Evolutionary conservation across 2,888 invertebrate genomes (phyloP).

Genomic region (Athetis lepigone): DNA sequence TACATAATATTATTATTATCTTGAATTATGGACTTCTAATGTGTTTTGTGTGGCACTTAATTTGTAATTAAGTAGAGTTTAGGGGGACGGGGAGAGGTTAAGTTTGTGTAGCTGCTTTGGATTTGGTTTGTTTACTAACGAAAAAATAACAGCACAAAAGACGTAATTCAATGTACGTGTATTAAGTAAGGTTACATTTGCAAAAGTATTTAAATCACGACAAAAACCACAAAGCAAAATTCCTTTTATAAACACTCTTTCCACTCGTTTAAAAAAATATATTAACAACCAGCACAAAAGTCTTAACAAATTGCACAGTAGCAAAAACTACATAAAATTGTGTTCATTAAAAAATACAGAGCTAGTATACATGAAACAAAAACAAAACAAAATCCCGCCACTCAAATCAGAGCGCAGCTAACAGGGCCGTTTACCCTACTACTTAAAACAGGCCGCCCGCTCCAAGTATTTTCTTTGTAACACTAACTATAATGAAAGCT

Average conservation of each 20-base stretch:
- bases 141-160: too few relatives aligned
- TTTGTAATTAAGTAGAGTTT: slow-evolving; percentile 7
- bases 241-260: not conserved
- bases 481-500: slow-evolving; percentile 65
- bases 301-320: slow-evolving; percentile 11
- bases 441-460: slow-evolving; percentile 59
- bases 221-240: not conserved
- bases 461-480: slow-evolving; percentile 64
- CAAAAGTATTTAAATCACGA: too few relatives aligned
- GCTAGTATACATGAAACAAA: slow-evolving; percentile 34
- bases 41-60: slow-evolving; percentile 41
- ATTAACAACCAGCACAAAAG: slow-evolving; percentile 4
- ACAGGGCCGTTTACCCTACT: slow-evolving; percentile 58
- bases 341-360: slow-evolving; percentile 38
- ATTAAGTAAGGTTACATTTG: too few relatives aligned
- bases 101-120: not conserved
- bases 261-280: not conserved
- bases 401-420: slow-evolving; percentile 55
- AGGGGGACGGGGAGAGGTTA: not conserved
- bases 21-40: slow-evolving; percentile 55
- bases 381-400: slow-evolving; percentile 47
- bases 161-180: too few relatives aligned
- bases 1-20: slow-evolving; percentile 42
- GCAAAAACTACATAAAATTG: slow-evolving; percentile 20
- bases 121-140: too few relatives aligned